Conservation (phyloP, 2,797 vertebrate species). For the Microctenopoma stevenorrisi region DNA sequence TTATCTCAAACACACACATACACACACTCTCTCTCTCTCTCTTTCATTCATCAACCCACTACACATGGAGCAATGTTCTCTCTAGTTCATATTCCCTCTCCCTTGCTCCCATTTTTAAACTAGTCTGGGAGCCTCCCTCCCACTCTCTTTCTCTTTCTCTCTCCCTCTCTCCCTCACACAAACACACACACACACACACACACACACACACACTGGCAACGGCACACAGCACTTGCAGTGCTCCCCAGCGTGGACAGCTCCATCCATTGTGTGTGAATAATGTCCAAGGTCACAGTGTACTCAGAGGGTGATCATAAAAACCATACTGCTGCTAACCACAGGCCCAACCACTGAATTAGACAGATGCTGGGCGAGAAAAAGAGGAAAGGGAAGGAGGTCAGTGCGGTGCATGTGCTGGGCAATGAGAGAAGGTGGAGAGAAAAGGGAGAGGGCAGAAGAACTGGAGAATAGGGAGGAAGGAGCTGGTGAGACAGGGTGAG, state of each 20-base stretch:
- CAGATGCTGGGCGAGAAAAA: constrained; percentile 66
- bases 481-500: neutral
- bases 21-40: neutral
- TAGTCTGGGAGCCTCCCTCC: constrained; percentile 54
- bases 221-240: constrained; percentile 64
- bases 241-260: constrained; percentile 74
- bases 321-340: constrained; percentile 76
- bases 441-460: neutral
- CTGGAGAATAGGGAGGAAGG: neutral
- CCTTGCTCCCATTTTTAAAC: constrained; percentile 65
- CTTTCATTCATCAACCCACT: constrained; percentile 42
- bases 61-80: constrained; percentile 43
- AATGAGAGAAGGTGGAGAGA: neutral
- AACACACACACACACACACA: constrained; percentile 19
- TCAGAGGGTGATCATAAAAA: constrained; percentile 83
- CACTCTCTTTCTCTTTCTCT: constrained; percentile 5
- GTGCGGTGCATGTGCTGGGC: constrained; percentile 6
- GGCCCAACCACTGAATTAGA: constrained; percentile 72
- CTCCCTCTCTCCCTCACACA: constrained; percentile 18
- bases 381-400: constrained; percentile 42
- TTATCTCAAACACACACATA: neutral
- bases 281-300: constrained; percentile 81
- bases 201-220: constrained; percentile 30
- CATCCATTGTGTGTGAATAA: constrained; percentile 82
- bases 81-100: constrained; percentile 51